Evolutionary conservation across 2,888 invertebrate species (phyloP).

Genomic region (Anoplius nigerrimus): DNA sequence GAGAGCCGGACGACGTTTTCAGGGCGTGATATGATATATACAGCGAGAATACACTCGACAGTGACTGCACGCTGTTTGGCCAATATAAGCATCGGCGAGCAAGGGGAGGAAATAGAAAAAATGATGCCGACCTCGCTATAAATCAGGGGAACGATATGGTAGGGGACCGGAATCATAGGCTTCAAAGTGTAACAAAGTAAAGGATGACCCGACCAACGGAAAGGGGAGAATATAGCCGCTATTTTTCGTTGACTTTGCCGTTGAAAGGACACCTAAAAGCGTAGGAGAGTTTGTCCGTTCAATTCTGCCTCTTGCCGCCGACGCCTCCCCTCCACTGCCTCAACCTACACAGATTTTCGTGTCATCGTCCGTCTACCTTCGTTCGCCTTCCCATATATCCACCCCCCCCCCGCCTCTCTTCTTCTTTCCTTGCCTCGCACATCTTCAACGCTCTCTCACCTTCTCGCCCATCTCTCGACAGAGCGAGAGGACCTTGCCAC

Average conservation of each 20-base stretch:
- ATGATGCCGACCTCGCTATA: conserved; percentile 39
- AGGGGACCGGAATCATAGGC: conserved; percentile 40
- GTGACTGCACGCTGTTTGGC: conserved; percentile 12
- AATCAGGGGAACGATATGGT: conserved; percentile 43
- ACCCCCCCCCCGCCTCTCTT: conserved; percentile 2
- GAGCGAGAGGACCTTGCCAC: too few species aligned
- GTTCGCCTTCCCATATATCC: conserved; percentile 16
- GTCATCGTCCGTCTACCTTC: conserved; percentile 10
- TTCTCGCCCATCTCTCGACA: conserved; percentile 25
- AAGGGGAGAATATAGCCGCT: conserved; percentile 52
- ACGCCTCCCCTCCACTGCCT: conserved; percentile 38
- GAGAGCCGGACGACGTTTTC: conserved; percentile 31
- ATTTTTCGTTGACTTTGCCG: conserved; percentile 54
- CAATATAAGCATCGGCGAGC: conserved; percentile 29
- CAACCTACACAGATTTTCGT: conserved; percentile 31
- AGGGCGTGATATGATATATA: conserved; percentile 59
- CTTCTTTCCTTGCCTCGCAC: conserved; percentile 10
- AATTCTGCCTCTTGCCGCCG: background rate
- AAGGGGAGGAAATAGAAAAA: conserved; percentile 30
- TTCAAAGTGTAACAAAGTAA: conserved; percentile 65
- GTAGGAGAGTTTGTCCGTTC: conserved; percentile 49
- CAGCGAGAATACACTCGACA: conserved; percentile 36
- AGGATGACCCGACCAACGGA: conserved; percentile 50
- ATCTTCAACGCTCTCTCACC: conserved; percentile 8
- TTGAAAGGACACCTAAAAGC: conserved; percentile 57